phyloP scores from a whole-genome alignment of 2,888 invertebrate genomes.

The Orchesella flavescens region DNA sequence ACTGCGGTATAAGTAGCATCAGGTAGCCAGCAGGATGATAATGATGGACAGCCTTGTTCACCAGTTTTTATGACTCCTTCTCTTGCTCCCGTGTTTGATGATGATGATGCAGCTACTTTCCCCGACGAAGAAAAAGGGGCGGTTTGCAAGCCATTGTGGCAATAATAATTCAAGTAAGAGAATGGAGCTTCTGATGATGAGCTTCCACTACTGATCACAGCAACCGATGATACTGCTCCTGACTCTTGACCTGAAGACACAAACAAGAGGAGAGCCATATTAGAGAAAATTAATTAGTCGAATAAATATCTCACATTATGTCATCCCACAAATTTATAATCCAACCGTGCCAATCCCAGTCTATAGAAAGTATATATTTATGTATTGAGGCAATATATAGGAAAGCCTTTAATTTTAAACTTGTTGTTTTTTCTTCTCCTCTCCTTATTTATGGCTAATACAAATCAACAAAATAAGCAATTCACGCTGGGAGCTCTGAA shows the following conservation, averaged over 20 bases:
- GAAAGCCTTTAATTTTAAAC: too few relatives aligned
- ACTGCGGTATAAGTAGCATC: constrained; percentile 22
- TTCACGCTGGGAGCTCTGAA: constrained; percentile 17
- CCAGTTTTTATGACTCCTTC: neutral
- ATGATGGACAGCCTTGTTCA: constrained; percentile 39
- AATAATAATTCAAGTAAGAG: constrained; percentile 2
- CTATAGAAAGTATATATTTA: too few relatives aligned
- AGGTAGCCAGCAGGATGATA: constrained; percentile 16
- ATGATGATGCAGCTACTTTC: neutral
- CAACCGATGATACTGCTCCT: constrained; percentile 10
- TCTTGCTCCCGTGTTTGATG: neutral
- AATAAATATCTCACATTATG: constrained; percentile 47
- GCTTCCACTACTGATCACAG: constrained; percentile 23
- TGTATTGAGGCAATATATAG: too few relatives aligned
- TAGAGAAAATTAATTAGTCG: constrained; percentile 40
- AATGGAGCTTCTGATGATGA: neutral
- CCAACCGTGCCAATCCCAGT: neutral
- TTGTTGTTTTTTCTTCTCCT: too few relatives aligned
- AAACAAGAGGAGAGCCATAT: constrained; percentile 6
- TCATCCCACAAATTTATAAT: constrained; percentile 27
- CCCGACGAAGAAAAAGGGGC: constrained; percentile 7
- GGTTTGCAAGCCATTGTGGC: neutral
- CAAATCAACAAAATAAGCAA: constrained; percentile 32
- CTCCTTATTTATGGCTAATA: constrained; percentile 20
- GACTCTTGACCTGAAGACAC: constrained; percentile 30